Evolutionary conservation across 2,888 invertebrate genomes (phyloP).

Genomic region (Pteria penguin): DNA sequence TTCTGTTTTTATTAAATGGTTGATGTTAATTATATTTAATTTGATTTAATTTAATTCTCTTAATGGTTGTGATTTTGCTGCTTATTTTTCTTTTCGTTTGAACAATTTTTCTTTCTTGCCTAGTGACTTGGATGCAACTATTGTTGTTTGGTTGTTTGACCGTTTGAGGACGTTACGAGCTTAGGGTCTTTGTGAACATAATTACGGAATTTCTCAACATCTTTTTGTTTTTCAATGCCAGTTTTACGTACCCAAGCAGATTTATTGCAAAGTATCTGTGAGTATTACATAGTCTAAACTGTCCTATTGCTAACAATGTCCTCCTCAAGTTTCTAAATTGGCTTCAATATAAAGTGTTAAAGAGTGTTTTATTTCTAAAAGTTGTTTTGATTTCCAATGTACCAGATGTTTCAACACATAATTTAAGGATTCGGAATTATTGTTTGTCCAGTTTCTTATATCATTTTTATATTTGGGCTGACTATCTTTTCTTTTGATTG

Average conservation of each 20-base stretch:
- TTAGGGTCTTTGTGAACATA: neutral
- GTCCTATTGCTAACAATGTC: neutral
- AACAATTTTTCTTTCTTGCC: no score
- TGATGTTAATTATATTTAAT: no score
- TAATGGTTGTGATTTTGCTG: no score
- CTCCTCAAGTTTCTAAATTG: neutral
- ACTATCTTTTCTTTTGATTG: neutral
- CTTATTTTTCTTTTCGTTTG: no score
- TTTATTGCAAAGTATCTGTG: neutral
- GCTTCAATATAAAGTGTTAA: neutral
- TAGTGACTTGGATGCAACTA: neutral
- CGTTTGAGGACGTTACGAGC: neutral
- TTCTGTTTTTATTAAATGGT: no score
- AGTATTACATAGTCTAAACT: neutral
- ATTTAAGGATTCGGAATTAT: constrained; percentile 1
- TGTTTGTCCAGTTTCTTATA: constrained; percentile 4
- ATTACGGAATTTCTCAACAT: neutral
- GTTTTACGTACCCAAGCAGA: constrained; percentile 6
- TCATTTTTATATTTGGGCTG: no score
- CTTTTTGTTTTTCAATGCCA: neutral
- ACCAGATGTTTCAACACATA: neutral
- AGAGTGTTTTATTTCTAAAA: neutral
- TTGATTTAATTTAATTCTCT: no score
- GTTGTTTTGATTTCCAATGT: constrained; percentile 7
- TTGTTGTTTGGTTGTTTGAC: neutral